phyloP scores from a whole-genome alignment of 2,888 invertebrate genomes.

The Oithona nana region DNA sequence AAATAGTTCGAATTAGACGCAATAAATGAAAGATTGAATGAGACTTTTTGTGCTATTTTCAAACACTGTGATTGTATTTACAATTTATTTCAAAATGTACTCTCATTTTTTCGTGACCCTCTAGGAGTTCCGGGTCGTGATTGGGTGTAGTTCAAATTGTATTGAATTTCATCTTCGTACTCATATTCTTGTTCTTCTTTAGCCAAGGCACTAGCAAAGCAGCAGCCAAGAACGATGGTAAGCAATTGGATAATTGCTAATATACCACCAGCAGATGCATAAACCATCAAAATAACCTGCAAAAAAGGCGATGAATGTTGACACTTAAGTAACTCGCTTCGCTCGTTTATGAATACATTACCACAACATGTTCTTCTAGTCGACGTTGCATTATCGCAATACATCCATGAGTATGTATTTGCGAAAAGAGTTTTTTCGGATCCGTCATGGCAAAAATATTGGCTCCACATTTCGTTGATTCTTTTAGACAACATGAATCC shows the following conservation, averaged over 20 bases:
- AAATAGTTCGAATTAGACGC: too few relatives aligned
- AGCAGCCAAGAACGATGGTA: constrained; percentile 1
- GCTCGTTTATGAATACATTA: not conserved
- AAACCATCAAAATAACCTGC: constrained; percentile 8
- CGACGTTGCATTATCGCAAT: constrained; percentile 8
- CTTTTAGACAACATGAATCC: constrained; percentile 12
- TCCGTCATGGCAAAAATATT: constrained; percentile 13
- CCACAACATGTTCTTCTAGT: constrained; percentile 8
- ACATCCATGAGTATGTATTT: constrained; percentile 15
- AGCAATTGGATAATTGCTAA: constrained; percentile 2
- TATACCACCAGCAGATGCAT: constrained; percentile 1
- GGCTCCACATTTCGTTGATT: constrained; percentile 6
- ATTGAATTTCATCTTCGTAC: not conserved
- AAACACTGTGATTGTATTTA: too few relatives aligned
- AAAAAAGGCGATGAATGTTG: not conserved
- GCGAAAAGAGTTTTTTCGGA: not conserved
- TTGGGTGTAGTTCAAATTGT: not conserved
- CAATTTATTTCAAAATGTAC: not conserved
- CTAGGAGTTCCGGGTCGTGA: not conserved
- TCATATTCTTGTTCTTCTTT: not conserved
- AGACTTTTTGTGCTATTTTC: too few relatives aligned
- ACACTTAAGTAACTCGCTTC: not conserved
- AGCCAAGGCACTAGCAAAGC: not conserved
- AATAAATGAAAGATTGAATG: too few relatives aligned
- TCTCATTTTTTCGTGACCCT: not conserved